phyloP scores from a whole-genome alignment of 2,113 vertebrate species.

The Apodemus sylvaticus region DNA sequence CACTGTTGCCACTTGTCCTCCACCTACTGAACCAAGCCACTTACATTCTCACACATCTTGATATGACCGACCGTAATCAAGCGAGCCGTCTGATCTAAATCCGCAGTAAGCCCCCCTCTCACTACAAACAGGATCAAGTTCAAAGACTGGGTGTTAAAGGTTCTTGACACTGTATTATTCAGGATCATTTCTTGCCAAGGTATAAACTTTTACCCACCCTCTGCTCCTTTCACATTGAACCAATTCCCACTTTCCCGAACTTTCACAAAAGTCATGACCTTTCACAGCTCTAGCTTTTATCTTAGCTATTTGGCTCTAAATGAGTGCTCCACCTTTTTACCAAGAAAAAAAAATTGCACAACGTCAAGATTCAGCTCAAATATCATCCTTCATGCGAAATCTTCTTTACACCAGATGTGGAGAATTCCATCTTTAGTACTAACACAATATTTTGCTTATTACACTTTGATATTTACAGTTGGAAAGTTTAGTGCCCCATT shows the following conservation, averaged over 20 bases:
- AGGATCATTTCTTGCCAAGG: conserved; percentile 40
- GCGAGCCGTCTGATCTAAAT: not conserved
- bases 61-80: not conserved
- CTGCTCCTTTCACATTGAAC: not conserved
- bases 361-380: conserved; percentile 5
- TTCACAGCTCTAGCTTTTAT: conserved; percentile 21
- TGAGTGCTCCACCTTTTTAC: not conserved
- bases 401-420: not conserved
- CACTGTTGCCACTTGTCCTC: not conserved
- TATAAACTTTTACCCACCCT: not conserved
- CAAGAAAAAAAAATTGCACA: not conserved
- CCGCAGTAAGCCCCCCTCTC: not conserved
- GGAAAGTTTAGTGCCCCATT: not conserved
- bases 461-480: not conserved
- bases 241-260: conserved; percentile 20
- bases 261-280: conserved; percentile 47
- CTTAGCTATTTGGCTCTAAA: conserved; percentile 23
- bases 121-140: conserved; percentile 2
- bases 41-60: not conserved
- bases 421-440: not conserved
- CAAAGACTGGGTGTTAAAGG: not conserved
- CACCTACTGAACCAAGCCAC: not conserved
- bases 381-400: not conserved
- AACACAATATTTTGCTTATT: conserved; percentile 2
- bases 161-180: not conserved